phyloP scores from a whole-genome alignment of 2,113 vertebrate genomes.

The Pygoscelis antarcticus region DNA sequence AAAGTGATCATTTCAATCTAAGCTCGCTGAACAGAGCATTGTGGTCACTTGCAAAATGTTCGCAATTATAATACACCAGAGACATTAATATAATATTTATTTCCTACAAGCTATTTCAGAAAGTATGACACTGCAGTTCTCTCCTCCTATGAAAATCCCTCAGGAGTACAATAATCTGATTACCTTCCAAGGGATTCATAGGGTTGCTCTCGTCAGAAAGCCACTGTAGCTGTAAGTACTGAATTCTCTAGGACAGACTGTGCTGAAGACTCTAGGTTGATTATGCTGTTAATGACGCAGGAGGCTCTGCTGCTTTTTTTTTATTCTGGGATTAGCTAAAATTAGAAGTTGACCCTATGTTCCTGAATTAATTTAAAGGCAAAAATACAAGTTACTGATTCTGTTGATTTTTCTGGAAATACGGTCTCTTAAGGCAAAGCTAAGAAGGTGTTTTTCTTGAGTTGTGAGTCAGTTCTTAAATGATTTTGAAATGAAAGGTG shows the following conservation, averaged over 20 bases:
- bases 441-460: background rate
- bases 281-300: background rate
- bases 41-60: background rate
- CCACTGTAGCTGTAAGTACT: background rate
- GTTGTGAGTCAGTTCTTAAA: background rate
- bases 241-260: background rate
- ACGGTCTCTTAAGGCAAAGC: background rate
- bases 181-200: background rate
- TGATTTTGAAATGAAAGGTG: background rate
- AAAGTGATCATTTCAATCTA: background rate
- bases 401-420: background rate
- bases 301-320: background rate
- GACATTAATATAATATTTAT: background rate
- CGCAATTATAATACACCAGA: background rate
- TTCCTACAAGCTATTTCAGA: background rate
- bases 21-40: background rate
- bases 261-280: constrained; percentile 15
- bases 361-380: background rate
- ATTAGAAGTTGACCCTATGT: constrained; percentile 16
- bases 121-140: background rate
- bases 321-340: constrained; percentile 34
- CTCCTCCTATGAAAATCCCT: background rate
- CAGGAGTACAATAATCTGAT: background rate
- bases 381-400: background rate
- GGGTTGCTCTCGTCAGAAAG: background rate